A percentile compares a stretch with the other conserved stretches of the same genome.
phyloP scores from a whole-genome alignment of 2,113 vertebrate genomes.

The Motacilla alba region DNA sequence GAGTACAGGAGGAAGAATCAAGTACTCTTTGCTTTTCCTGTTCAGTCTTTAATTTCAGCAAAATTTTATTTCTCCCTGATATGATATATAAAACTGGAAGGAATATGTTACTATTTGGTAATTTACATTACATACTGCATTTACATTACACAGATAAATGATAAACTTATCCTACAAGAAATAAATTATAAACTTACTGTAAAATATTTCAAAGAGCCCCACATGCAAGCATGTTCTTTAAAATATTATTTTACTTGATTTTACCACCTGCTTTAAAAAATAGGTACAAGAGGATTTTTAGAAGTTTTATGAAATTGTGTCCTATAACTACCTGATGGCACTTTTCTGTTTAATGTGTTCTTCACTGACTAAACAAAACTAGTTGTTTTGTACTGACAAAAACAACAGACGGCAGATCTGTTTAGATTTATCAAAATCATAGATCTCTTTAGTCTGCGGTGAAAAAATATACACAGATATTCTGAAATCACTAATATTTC shows the following conservation, averaged over 20 bases:
- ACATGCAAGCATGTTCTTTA: not conserved
- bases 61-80: not conserved
- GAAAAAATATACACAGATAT: not conserved
- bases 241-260: not conserved
- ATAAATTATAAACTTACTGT: not conserved
- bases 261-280: not conserved
- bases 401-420: not conserved
- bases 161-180: not conserved
- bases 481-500: not conserved
- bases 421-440: not conserved
- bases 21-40: not conserved
- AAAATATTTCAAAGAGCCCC: not conserved
- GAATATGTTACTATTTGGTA: not conserved
- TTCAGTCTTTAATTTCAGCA: not conserved
- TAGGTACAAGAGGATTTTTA: not conserved
- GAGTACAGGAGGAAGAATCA: not conserved
- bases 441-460: not conserved
- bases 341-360: not conserved
- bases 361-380: not conserved
- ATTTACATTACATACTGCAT: rapidly evolving
- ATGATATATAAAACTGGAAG: not conserved
- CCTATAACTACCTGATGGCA: not conserved
- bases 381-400: not conserved
- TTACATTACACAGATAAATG: not conserved
- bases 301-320: not conserved